Base-by-base conservation (phyloP, 2,888 invertebrate species). In the Caenorhabditis japonica region DNA sequence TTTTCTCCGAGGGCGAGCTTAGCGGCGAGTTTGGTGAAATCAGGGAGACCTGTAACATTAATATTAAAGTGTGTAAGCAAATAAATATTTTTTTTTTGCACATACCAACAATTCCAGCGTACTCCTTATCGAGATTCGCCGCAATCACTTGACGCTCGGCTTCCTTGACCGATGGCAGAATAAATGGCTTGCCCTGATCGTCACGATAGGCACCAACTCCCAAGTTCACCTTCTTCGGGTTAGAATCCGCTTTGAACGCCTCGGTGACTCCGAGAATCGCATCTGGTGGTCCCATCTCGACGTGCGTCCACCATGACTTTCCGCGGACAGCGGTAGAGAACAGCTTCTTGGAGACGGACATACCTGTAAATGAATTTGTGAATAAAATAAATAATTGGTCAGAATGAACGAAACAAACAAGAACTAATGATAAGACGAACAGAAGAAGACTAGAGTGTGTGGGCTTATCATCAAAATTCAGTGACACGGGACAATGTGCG, bases 131-230 rank as follows among this genome's bases (percentile, higher is more conserved):
- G 60, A 95, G 90, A 4, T 92, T 91, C 33, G 91, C 91, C 47
- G 87, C 88, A 15, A 84, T 93, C 89, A 99, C 91, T 81, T 91
- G 90, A 76, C 92, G 91, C 89, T 99, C 97, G 41, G 93, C 93
- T 88, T 93, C 92, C 36, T 92, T 91, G 4, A 99, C 97, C 36
- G 97, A 94, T 0, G 99, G 97, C 79, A 99, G 89, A 0, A 99
- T 95, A 95, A 96, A 99, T 61, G 97, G 97, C 88, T 94, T 93
- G 0, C 94, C 95, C 84, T 93, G 92, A 88, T 99, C 97, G 89
- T 97, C 97, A 82, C 99, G 92, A 89, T 99, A 99, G 8, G 99
- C 97, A 46, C 90, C 90, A 15, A 89, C 90, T 51, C 88, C 88
- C 25, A 99, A 91, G 89, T 99, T 99, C 76, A 99, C 93, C 90